These are phyloP conservation scores for Drepana falcataria DNA, from an alignment of 2,888 invertebrate species.

Conservation along the genomic window DNA sequence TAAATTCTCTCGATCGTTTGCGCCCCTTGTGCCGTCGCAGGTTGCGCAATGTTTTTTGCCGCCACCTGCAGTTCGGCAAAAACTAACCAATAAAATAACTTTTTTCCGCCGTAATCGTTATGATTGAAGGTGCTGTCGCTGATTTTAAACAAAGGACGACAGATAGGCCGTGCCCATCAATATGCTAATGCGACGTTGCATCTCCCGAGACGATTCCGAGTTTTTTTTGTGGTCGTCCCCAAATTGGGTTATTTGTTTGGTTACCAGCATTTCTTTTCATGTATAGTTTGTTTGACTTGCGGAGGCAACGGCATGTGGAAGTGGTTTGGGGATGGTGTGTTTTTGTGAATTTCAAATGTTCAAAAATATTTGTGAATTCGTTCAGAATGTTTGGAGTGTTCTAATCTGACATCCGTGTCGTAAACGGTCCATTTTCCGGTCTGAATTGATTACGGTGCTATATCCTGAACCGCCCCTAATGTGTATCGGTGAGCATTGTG, in stretches of 20 bases:
- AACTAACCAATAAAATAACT: constrained; percentile 58
- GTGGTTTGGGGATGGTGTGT: constrained; percentile 20
- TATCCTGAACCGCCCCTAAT: constrained; percentile 41
- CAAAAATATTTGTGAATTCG: constrained; percentile 27
- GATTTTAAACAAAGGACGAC: constrained; percentile 73
- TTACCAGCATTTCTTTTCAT: constrained; percentile 63
- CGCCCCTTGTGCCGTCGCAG: constrained; percentile 14
- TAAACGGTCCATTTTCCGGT: constrained; percentile 26
- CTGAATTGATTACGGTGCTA: constrained; percentile 22
- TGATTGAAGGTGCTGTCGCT: constrained; percentile 75
- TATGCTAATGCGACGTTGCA: constrained; percentile 68
- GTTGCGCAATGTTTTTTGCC: constrained; percentile 37
- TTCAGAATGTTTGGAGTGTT: constrained; percentile 22
- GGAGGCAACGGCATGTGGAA: constrained; percentile 52
- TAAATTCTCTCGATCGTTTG: constrained; percentile 18
- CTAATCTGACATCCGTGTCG: constrained; percentile 21
- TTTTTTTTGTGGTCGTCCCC: constrained; percentile 56
- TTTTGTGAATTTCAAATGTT: constrained; percentile 15
- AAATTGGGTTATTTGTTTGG: constrained; percentile 76
- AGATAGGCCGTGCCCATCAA: constrained; percentile 70
- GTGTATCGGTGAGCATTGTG: constrained; percentile 22
- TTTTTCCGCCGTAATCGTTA: constrained; percentile 61
- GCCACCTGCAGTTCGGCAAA: constrained; percentile 63
- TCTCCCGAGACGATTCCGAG: constrained; percentile 47
- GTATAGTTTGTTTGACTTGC: constrained; percentile 64